Percentiles rank a stretch among this genome's conserved stretches.
Conservation (phyloP, 1,140 invertebrate genomes). For the Dendroctonus ponderosae region DNA sequence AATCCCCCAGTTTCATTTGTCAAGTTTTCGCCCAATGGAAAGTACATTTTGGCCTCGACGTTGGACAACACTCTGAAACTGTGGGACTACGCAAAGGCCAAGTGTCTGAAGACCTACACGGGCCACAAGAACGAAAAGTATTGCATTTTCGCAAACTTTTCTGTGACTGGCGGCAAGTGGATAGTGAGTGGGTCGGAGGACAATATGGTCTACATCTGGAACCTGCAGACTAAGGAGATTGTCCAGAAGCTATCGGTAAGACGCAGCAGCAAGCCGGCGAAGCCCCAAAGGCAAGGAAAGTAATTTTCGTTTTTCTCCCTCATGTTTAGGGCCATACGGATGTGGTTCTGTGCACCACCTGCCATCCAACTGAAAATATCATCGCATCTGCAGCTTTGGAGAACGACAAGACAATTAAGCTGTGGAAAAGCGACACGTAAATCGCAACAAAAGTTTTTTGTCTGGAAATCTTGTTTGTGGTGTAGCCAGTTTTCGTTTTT, state of each 20-base stretch:
- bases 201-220: constrained; percentile 99
- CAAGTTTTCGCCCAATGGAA: constrained; percentile 99
- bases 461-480: too few relatives aligned
- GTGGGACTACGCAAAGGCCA: constrained; percentile 99
- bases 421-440: constrained; percentile 95
- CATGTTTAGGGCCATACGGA: constrained; percentile 87
- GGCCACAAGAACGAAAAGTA: constrained; percentile 99
- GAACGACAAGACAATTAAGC: constrained; percentile 98
- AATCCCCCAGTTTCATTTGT: constrained; percentile 99
- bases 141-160: constrained; percentile 99
- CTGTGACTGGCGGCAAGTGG: constrained; percentile 99
- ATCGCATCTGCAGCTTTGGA: constrained; percentile 98
- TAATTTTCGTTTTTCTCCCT: not conserved
- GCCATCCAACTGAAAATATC: constrained; percentile 98
- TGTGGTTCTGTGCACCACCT: constrained; percentile 96
- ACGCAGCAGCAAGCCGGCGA: not conserved
- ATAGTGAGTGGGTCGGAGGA: constrained; percentile 99
- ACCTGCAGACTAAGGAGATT: constrained; percentile 98
- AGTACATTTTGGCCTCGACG: constrained; percentile 98
- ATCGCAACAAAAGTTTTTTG: not conserved
- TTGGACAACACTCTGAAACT: constrained; percentile 97
- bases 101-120: constrained; percentile 96
- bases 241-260: constrained; percentile 84
- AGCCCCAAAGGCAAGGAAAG: not conserved
- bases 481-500: too few relatives aligned